Evolutionary conservation across 2,113 vertebrate species (phyloP).

Genomic region (Eolophus roseicapilla): DNA sequence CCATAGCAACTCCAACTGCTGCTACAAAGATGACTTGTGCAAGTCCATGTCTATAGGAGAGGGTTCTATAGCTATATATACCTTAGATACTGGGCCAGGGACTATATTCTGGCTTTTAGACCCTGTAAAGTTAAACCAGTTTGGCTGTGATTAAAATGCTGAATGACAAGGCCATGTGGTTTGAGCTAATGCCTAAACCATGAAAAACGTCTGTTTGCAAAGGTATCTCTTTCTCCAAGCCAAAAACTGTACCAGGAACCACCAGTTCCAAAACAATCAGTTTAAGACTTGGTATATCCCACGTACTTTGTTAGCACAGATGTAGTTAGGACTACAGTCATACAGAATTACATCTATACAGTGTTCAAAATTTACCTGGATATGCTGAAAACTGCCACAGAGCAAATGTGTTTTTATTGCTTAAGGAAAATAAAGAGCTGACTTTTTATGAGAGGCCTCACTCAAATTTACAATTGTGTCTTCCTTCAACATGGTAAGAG

Average conservation of each 20-base stretch:
- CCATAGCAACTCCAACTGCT: background rate
- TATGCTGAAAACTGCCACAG: background rate
- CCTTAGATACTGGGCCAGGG: background rate
- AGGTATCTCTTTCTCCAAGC: background rate
- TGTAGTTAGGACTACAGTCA: background rate
- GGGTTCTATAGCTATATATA: background rate
- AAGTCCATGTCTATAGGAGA: background rate
- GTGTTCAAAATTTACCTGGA: background rate
- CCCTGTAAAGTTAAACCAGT: background rate
- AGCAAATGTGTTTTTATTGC: background rate
- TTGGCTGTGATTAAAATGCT: background rate
- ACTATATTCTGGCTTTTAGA: background rate
- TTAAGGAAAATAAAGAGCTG: background rate
- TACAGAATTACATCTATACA: background rate
- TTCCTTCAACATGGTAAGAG: background rate
- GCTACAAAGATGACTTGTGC: background rate
- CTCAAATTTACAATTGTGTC: background rate
- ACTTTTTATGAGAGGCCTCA: background rate
- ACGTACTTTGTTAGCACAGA: background rate
- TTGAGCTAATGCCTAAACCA: background rate
- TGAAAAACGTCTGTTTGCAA: background rate
- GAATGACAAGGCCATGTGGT: background rate
- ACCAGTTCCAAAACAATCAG: background rate
- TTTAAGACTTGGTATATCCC: background rate
- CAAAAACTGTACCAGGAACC: background rate